Evolutionary conservation across 1,140 invertebrate genomes (phyloP).

Genomic region (Drosophila pandora): DNA sequence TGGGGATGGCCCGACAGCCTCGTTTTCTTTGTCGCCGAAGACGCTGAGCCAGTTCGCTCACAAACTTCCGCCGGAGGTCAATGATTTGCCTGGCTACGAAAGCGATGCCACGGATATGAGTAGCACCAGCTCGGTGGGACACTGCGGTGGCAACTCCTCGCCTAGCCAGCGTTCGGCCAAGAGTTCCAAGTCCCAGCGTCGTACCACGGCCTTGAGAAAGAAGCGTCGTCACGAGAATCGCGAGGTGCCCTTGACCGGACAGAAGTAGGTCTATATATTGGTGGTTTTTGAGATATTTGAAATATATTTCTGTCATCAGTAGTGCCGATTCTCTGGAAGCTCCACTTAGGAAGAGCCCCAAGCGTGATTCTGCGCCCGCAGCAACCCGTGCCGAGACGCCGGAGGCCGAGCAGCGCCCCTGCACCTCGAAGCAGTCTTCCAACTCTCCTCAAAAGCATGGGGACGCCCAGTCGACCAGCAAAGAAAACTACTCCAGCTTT

Average conservation of each 20-base stretch:
- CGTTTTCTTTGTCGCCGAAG: slow-evolving; percentile 58
- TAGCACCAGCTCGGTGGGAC: slow-evolving; percentile 79
- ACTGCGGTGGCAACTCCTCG: slow-evolving; percentile 56
- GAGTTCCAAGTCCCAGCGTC: slow-evolving; percentile 54
- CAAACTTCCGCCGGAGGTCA: slow-evolving; percentile 59
- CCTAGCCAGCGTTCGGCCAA: slow-evolving; percentile 62
- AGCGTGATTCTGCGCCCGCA: slow-evolving; percentile 49
- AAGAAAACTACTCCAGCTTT: slow-evolving; percentile 63
- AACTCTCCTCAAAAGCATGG: slow-evolving; percentile 60
- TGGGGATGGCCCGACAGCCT: slow-evolving; percentile 24
- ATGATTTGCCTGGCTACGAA: slow-evolving; percentile 65
- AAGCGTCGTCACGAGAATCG: slow-evolving; percentile 72
- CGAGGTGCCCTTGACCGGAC: slow-evolving; percentile 28
- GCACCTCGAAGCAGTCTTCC: slow-evolving; percentile 77
- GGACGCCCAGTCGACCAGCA: slow-evolving; percentile 33
- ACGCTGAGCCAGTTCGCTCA: slow-evolving; percentile 61
- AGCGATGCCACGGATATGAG: slow-evolving; percentile 83
- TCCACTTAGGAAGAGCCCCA: slow-evolving; percentile 65
- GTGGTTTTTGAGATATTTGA: background rate
- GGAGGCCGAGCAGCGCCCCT: slow-evolving; percentile 69
- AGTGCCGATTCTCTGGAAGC: slow-evolving; percentile 48
- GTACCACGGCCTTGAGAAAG: slow-evolving; percentile 57
- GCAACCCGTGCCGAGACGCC: slow-evolving; percentile 59
- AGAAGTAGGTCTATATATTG: slow-evolving; percentile 26
- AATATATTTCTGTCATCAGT: background rate